Conservation (phyloP, 2,797 vertebrate species). For the Basileuterus tristriatus region DNA sequence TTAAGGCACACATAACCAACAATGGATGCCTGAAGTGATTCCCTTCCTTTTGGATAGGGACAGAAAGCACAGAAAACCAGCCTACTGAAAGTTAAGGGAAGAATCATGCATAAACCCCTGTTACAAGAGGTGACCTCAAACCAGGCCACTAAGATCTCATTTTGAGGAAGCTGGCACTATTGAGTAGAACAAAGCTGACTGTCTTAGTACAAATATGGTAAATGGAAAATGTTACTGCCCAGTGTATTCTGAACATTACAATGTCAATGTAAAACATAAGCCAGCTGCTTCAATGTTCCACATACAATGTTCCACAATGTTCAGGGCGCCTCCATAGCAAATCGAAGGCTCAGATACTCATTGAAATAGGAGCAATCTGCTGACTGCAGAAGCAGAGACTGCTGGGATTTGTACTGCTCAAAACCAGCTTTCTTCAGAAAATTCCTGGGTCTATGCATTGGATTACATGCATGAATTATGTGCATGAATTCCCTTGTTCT, state of each 20-base stretch:
- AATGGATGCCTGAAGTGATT: not conserved
- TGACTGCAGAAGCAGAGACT: not conserved
- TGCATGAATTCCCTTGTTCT: not conserved
- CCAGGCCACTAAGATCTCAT: not conserved
- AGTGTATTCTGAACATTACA: not conserved
- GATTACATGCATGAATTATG: fast-evolving
- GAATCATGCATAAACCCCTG: not conserved
- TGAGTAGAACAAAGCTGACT: not conserved
- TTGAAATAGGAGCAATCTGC: not conserved
- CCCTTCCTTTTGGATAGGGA: not conserved
- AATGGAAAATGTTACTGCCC: not conserved
- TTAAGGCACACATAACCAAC: not conserved
- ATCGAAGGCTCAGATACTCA: not conserved
- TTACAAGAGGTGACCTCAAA: not conserved
- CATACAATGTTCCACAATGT: too few species aligned
- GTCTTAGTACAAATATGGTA: not conserved
- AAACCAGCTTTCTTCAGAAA: not conserved
- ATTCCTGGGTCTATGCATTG: not conserved
- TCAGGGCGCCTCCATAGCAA: not conserved
- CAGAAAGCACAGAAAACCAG: not conserved
- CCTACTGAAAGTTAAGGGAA: not conserved
- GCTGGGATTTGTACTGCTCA: not conserved
- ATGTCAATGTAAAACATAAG: not conserved
- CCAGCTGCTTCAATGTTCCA: not conserved
- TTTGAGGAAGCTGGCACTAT: not conserved